phyloP scores from a whole-genome alignment of 2,797 vertebrate genomes.

The Sebastes nivosus region DNA sequence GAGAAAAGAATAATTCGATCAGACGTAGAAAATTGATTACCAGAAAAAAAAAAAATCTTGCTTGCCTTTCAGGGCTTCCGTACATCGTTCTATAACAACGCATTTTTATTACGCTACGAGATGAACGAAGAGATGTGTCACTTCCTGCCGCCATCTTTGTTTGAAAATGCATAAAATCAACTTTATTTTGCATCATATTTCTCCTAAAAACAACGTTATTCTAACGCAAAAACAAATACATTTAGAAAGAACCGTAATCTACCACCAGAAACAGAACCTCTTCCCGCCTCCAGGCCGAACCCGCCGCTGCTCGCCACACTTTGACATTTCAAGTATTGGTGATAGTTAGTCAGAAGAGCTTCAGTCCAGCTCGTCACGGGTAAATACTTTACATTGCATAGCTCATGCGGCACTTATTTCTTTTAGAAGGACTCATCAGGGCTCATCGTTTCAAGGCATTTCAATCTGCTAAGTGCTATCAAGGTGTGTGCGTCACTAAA shows the following conservation, averaged over 20 bases:
- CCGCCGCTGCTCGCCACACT: background rate
- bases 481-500: constrained; percentile 81
- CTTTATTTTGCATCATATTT: background rate
- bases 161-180: background rate
- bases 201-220: background rate
- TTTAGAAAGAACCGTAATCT: background rate
- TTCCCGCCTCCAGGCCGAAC: background rate
- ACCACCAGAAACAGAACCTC: background rate
- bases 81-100: background rate
- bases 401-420: constrained; percentile 90
- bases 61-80: too few species aligned
- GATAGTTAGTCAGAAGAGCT: constrained; percentile 86
- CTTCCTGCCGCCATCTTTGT: background rate
- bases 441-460: constrained; percentile 77
- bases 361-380: constrained; percentile 84
- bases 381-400: constrained; percentile 95
- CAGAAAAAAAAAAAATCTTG: too few species aligned
- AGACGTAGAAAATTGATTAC: too few species aligned
- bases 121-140: background rate
- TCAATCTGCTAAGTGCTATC: constrained; percentile 90
- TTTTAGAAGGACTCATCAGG: constrained; percentile 49
- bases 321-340: constrained; percentile 94
- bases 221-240: background rate
- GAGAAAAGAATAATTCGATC: too few species aligned
- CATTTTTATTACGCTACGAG: background rate